Base-by-base conservation (phyloP, 1,140 invertebrate species). In the Saccostrea echinata region DNA sequence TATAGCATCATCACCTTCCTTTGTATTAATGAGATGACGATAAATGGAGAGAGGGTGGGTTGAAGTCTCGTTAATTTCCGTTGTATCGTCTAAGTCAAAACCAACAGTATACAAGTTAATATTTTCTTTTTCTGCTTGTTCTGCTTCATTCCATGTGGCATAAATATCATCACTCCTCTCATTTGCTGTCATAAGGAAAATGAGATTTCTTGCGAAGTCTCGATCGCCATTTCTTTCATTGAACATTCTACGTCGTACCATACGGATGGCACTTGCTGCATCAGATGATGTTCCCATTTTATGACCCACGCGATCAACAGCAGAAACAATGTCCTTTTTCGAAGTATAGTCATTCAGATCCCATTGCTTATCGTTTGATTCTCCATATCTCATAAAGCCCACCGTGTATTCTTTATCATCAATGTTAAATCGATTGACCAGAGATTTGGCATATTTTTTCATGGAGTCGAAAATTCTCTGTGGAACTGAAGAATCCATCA, bases 81-180 rank as follows among this genome's bases (percentile, higher is more conserved):
- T 89, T 61, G 88, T 90, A 82, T 92, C 91, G 24, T 88, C 82
- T 51, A 92, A 82, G 68, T 91, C 91, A 71, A 93, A 90, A 71
- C 92, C 92, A 84, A 93, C 90, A 61, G 90, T 91, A 88, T 91
- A 93, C 35, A 93, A 87, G 21, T 90, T 85, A 57, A 90, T 91
- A n/a, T 86, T 87, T 13, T 88, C 90, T 43, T 88, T 87, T 81
- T 90, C 87, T 33, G 86, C 89, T 43, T 87, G 64, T 51, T 91
- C 89, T 13, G 92, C 92, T 86, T 91, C 91, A 53, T 90, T 89
- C 80, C 92, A 88, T 13, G 92, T 91, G 18, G 86, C 88, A 0
- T 89, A 87, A 1, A 88, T 84, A 68, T 92, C 90, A 68, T 90
- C 88, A 87, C 93, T 94, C 27, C 92, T 90, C n/a, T 91, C 90